Base-by-base conservation (phyloP, 2,888 invertebrate species). In the Agonopterix heracliana region DNA sequence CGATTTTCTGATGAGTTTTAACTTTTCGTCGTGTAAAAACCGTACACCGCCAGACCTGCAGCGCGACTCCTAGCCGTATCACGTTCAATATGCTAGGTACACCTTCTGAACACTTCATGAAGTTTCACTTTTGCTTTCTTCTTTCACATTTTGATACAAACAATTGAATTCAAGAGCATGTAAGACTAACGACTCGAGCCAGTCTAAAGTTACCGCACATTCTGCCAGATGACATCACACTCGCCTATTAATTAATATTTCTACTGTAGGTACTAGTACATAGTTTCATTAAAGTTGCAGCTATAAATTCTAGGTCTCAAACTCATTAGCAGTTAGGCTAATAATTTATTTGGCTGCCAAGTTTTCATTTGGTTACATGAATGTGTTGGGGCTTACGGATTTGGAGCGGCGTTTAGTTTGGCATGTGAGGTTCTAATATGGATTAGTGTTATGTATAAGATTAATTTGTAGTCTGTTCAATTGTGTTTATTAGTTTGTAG, bases 401-500 rank as follows among this genome's bases (percentile, higher is more conserved):
- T 41, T 38, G 11, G 9, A 10, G 38, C 40, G 46, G 54, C 56
- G 55, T 57, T 64, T 50, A 45, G 34, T 34, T 45, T 9, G 49
- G 49, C 53, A 47, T 61, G 51, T 54, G 57, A 61, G 55, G 57
- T 57, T 53, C 66, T 69, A 70, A 79, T 73, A 70, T 71, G 63
- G 67, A 68, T 71, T 73, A 73, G 68, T 74, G 74, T 78, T 80
- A 26, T 2, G 26, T 71, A 71, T 10, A 38, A 1, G 38, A n/a
- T 38, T n/a, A 38, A 38, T n/a, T n/a, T 38, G n/a, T 38, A n/a
- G n/a, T 10, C 38, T n/a, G 9, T 38, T 38, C n/a, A 38, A n/a
- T 9, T 38, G 38, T 38, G 38, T 26, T 26, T 26, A 26, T 26
- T 26, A 26, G 3, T 26, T 26, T 26, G 5, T 26, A 7, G 5